These are phyloP conservation scores for Puma concolor DNA, from an alignment of 2,113 vertebrate species.

Conservation along the genomic window DNA sequence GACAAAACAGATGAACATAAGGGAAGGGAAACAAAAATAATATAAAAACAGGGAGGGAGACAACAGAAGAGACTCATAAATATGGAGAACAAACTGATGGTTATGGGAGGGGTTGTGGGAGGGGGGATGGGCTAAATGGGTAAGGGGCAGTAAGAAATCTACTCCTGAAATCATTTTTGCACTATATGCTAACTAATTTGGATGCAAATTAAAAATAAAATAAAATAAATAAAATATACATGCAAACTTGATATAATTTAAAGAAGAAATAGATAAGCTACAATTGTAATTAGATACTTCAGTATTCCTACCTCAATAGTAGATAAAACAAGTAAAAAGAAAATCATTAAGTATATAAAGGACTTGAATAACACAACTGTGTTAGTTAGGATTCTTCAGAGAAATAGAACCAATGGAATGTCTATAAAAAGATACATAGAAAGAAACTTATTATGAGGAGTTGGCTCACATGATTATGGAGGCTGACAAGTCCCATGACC, in stretches of 20 bases:
- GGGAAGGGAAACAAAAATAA: no score
- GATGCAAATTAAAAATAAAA: no score
- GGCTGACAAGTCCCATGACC: neutral
- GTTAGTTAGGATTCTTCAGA: neutral
- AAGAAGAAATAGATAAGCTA: neutral
- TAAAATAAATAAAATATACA: neutral
- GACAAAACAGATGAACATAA: no score
- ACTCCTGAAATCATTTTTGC: no score
- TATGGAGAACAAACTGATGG: no score
- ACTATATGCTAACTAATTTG: no score
- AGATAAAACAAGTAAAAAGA: neutral
- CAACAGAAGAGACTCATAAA: no score
- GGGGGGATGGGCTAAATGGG: no score
- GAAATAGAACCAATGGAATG: neutral
- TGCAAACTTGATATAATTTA: neutral
- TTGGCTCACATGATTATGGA: neutral
- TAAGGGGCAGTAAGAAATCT: no score
- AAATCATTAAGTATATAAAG: neutral
- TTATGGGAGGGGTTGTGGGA: no score
- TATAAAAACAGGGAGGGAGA: no score
- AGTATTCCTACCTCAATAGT: neutral
- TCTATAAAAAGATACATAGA: neutral
- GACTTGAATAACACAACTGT: neutral
- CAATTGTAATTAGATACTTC: neutral
- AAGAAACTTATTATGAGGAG: neutral